phyloP scores from a whole-genome alignment of 2,113 vertebrate genomes.

The Conger conger region DNA sequence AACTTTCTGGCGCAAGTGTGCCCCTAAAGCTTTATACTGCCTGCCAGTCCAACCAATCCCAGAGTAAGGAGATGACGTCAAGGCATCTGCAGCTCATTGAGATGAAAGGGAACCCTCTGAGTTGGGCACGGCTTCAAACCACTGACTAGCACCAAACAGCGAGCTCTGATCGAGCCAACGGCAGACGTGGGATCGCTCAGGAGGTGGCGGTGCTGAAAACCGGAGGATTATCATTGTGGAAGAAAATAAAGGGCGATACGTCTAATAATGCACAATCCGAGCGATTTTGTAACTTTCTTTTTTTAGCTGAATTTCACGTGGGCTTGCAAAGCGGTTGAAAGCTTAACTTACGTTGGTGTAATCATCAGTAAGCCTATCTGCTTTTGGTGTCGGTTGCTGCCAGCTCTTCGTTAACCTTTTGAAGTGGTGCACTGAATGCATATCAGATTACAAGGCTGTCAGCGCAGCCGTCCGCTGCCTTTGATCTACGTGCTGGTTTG shows the following conservation, averaged over 20 bases:
- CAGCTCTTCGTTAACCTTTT: constrained; percentile 64
- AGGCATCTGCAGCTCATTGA: constrained; percentile 75
- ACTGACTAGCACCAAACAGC: constrained; percentile 32
- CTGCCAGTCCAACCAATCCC: constrained; percentile 69
- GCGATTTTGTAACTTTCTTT: neutral
- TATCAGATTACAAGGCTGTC: constrained; percentile 87
- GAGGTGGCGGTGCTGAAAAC: constrained; percentile 20
- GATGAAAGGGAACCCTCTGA: constrained; percentile 71
- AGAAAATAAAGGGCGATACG: constrained; percentile 20
- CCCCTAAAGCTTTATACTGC: constrained; percentile 63
- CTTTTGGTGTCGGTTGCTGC: constrained; percentile 28
- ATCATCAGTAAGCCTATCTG: neutral
- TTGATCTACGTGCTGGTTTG: constrained; percentile 80
- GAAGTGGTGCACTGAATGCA: constrained; percentile 80
- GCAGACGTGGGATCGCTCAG: constrained; percentile 20
- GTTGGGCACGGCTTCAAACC: constrained; percentile 41
- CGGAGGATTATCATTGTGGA: constrained; percentile 19
- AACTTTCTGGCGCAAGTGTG: constrained; percentile 14
- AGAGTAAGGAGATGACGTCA: constrained; percentile 75
- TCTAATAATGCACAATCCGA: neutral
- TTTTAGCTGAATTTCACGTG: neutral
- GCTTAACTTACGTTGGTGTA: neutral
- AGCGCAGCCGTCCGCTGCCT: constrained; percentile 76
- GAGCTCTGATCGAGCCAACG: constrained; percentile 30
- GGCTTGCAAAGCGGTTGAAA: neutral